Evolutionary conservation across 2,888 invertebrate genomes (phyloP).

Genomic region (Acrobasis repandana): DNA sequence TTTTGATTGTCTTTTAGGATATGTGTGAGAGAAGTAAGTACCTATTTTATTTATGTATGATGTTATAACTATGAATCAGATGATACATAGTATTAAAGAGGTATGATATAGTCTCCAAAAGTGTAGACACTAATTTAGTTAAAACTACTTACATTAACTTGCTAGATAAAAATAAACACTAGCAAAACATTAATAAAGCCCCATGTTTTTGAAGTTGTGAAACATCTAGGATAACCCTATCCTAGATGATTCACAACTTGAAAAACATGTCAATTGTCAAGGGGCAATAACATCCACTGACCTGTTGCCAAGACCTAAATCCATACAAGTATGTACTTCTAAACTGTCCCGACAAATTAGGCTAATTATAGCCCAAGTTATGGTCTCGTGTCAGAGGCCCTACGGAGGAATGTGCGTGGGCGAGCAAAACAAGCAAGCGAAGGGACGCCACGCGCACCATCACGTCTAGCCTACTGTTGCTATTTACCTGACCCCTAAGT

Average conservation of each 20-base stretch:
- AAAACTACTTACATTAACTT: neutral
- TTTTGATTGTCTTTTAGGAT: no score
- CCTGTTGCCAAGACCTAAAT: neutral
- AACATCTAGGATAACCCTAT: no score
- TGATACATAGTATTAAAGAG: no score
- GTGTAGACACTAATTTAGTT: no score
- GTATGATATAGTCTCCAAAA: no score
- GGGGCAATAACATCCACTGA: constrained; percentile 1
- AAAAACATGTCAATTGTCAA: neutral
- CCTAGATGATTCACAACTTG: neutral
- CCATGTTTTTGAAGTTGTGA: no score
- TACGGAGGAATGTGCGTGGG: constrained; percentile 40
- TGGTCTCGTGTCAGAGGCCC: constrained; percentile 23
- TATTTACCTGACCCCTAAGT: constrained; percentile 9
- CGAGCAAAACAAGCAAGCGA: constrained; percentile 32
- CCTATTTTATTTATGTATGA: no score
- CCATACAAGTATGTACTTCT: constrained; percentile 2
- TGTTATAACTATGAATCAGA: no score
- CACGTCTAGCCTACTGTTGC: neutral
- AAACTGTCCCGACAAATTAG: constrained; percentile 14
- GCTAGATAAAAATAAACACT: neutral
- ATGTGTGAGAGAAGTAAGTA: no score
- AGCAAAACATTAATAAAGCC: neutral
- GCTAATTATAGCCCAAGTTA: constrained; percentile 37
- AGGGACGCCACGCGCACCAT: constrained; percentile 20